Base-by-base conservation (phyloP, 2,113 vertebrate species). In the Neodon shergylaensis region DNA sequence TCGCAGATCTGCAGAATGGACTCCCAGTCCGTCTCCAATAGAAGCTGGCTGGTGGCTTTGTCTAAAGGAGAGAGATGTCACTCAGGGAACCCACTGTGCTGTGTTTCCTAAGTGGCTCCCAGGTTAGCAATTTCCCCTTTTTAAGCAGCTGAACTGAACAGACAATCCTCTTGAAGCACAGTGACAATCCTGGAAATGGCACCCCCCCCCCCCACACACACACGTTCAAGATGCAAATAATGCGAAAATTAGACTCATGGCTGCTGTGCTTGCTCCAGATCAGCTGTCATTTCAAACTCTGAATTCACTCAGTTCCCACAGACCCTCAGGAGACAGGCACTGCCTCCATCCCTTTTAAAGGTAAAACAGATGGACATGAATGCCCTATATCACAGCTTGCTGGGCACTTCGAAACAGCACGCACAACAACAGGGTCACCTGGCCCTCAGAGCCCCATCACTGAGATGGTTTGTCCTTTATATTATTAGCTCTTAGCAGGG, bases 1-100 rank as follows among this genome's bases (percentile, higher is more conserved):
- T 99, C 99, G 87, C 99, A 99, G 97, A 99, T 99, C 98, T 99
- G 99, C 95, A 99, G 98, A 95, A 99, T 99, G 92, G 99, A 99
- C 96, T 99, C 99, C 99, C 99, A 99, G 98, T 99, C 99, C 0
- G 99, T 99, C 98, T 99, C 99, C 97, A 99, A 98, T 63, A 99
- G 98, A 19, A 99, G 99, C 97, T 99, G 99, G 98, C 99, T 99
- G 94, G 99, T 99, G 24, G 99, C 99, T 98, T 99, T 99, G 96
- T 99, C 99, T 99, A 97, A 42, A 9, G 70, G 58, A 94, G 1
- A 87, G 72, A 79, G 8, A 81, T 28, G 1, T 7, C 0, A 0
- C 76, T 54, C 58, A 16, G 3, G 4, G 22, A 10, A 49, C 73
- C 26, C 2, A 7, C 8, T 72, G 68, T 42, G 24, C 17, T 31